Evolutionary conservation across 2,888 invertebrate species (phyloP), one percentile per base, ranked within the genome.

Genomic region (Acleris literana): DNA sequence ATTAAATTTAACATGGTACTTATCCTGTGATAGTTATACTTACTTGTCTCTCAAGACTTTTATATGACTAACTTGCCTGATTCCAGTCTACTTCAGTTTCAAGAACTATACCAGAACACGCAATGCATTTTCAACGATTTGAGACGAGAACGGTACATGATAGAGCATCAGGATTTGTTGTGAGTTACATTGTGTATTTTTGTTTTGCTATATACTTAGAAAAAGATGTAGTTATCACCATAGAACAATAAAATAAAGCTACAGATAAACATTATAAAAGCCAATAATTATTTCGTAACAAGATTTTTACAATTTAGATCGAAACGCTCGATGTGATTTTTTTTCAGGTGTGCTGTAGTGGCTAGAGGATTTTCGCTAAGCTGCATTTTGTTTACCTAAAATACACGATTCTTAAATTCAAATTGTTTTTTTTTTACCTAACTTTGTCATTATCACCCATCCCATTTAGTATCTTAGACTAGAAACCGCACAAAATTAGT

Each of bases 121-220:
- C 88, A 90, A 39, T 92, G 90, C 58, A 83, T 92, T 53, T 85
- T 83, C 76, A 91, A 92, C 66, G 92, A 93, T 69, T 70, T 93
- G 59, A 74, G 90, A 53, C 78, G 78, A 22, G 90, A 90, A 63
- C 80, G 90, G 78, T 93, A 87, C 64, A 78, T 80, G 64, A 81
- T 92, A 58, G 83, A 80, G 1, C 82, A 87, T 69, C 93, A 93
- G 71, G 87, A 93, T 72, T 76, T 92, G 20, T 76, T 91, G 93
- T 93, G 72, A 93, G 93, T 82, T 39, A 11, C 25, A 25, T 13
- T 39, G 39, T 39, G 0, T 39, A 0, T 33, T 2, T 13, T 39
- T 39, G 13, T 13, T 39, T 39, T 39, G 13, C 39, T 39, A 13
- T 39, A 13, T 13, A 11, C 4, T 0, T 39, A 13, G 13, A 39